Base-by-base conservation (phyloP, 2,113 vertebrate species). In the Thomomys bottae region DNA sequence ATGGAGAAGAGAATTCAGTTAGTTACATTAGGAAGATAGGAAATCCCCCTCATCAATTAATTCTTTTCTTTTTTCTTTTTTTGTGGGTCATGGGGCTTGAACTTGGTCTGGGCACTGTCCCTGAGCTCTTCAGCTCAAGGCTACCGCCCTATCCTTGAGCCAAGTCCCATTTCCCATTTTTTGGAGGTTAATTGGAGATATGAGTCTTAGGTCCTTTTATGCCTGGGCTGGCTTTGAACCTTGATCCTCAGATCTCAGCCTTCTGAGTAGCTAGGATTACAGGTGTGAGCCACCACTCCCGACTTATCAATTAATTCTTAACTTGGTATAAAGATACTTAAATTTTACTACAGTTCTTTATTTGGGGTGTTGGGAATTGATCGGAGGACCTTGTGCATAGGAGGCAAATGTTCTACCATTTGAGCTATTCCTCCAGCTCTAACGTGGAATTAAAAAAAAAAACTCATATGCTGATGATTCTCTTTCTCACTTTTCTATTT, bases 401-500 rank as follows among this genome's bases (percentile, higher is more conserved):
- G 24, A 45, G 54, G n/a, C 77, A 45, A 63, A 5, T 26, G 9
- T 24, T 64, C 54, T 9, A 36, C 18, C n/a, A n/a, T n/a, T n/a
- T n/a, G n/a, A n/a, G n/a, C n/a, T n/a, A n/a, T n/a, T n/a, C n/a
- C 78, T 36, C 57, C 30, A 17, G 38, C 14, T 17, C 36, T 36
- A 20, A 83, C 11, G 42, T 45, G 38, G 26, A 30, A 87, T 81
- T 24, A 6, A 63, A 76, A 26, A 6, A 14, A 45, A 11, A 45
- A 11, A n/a, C n/a, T 24, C 38, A 9, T 70, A 24, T 75, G 32
- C 49, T 49, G 34, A 61, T 30, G 54, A 68, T 90, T 94, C 28
- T 17, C 36, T 78, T 95, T 90, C 45, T 92, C 66, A 73, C 85
- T 34, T n/a, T 82, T 72, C 17, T 42, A 21, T 86, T 70, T 85